Percentiles rank a stretch among this genome's conserved stretches.
Conservation (phyloP, 2,113 vertebrate genomes). For the Apteryx owenii region DNA sequence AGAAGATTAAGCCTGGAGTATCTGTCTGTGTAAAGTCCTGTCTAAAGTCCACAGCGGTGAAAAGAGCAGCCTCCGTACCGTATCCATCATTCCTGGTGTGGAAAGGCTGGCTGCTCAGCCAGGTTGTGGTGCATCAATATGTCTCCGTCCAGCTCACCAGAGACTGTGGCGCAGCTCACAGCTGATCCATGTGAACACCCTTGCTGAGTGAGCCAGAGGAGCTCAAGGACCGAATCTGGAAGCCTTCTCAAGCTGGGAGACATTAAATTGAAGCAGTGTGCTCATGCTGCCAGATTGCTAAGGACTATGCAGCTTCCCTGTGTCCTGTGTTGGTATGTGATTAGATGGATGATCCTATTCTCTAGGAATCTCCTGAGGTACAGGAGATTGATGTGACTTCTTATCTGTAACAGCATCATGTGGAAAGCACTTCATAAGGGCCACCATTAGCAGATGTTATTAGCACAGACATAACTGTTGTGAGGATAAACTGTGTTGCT, state of each 20-base stretch:
- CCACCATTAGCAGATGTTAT: not conserved
- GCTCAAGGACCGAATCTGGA: not conserved
- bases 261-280: not conserved
- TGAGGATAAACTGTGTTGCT: not conserved
- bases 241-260: not conserved
- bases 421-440: not conserved
- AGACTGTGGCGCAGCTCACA: not conserved
- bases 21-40: not conserved
- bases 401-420: not conserved
- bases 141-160: rapidly evolving
- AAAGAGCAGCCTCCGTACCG: not conserved
- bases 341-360: not conserved
- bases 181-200: not conserved
- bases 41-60: not conserved
- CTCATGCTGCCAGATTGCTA: not conserved
- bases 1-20: not conserved
- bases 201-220: not conserved
- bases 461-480: not conserved
- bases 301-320: not conserved
- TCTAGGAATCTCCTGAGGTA: not conserved
- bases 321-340: not conserved
- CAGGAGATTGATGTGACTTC: not conserved
- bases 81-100: not conserved
- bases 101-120: not conserved
- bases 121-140: not conserved